These are phyloP conservation scores for Myotis myotis DNA, from an alignment of 2,797 vertebrate species.

Conservation along the genomic window DNA sequence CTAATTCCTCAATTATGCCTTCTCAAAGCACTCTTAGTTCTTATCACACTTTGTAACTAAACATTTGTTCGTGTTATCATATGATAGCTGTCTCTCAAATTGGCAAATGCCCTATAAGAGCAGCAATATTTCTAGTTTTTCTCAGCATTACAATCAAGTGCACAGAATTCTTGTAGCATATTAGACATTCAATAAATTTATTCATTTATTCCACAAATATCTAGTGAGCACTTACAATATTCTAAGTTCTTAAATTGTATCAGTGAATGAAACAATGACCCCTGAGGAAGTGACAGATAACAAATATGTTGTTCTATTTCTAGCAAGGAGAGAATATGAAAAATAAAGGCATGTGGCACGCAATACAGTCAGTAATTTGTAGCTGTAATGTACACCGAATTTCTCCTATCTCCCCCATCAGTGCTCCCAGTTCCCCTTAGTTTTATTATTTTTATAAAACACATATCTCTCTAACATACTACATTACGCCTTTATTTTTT, in stretches of 20 bases:
- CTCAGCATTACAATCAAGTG: neutral
- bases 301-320: neutral
- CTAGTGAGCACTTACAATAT: neutral
- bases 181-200: neutral
- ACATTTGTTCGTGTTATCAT: neutral
- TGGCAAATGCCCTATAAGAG: neutral
- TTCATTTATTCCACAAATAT: neutral
- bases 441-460: neutral
- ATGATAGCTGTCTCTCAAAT: neutral
- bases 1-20: neutral
- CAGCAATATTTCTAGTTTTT: neutral
- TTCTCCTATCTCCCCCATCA: neutral
- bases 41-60: neutral
- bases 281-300: neutral
- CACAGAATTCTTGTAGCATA: neutral
- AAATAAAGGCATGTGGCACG: neutral
- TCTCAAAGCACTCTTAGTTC: neutral
- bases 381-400: neutral
- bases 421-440: neutral
- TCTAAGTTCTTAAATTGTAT: neutral
- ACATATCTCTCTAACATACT: neutral
- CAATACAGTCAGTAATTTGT: neutral
- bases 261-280: neutral
- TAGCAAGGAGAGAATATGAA: neutral
- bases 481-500: neutral